A percentile compares a stretch with the other conserved stretches of the same genome.
Evolutionary conservation across 2,797 vertebrate genomes (phyloP).

Genomic region (Ceryle rudis): DNA sequence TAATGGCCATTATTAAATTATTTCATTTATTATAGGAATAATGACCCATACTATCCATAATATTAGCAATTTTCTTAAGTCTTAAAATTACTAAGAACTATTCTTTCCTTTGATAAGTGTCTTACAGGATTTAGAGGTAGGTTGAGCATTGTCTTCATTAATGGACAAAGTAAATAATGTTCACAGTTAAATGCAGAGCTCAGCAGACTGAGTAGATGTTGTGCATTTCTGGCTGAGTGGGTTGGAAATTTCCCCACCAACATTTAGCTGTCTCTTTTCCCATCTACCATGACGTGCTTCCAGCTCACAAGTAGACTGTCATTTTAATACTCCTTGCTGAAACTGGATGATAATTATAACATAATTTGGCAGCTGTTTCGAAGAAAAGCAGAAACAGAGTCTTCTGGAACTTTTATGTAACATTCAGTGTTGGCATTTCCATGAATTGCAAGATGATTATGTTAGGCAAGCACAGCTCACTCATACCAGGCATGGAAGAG

Average conservation of each 20-base stretch:
- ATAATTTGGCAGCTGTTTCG: constrained; percentile 42
- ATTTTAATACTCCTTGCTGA: not conserved
- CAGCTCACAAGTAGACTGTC: not conserved
- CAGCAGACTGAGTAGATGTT: not conserved
- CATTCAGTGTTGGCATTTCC: not conserved
- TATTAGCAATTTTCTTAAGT: not conserved
- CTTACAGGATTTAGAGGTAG: not conserved
- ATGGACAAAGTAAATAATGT: not conserved
- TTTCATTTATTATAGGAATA: not conserved
- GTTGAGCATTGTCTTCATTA: not conserved
- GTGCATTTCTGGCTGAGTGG: not conserved
- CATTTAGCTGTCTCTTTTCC: not conserved
- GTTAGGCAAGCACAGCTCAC: constrained; percentile 3
- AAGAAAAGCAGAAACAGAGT: constrained; percentile 50
- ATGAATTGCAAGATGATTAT: constrained; percentile 12
- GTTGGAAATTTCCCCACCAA: not conserved
- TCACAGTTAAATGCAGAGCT: not conserved
- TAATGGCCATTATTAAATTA: not conserved
- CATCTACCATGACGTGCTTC: not conserved
- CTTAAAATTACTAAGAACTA: not conserved
- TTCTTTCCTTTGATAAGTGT: not conserved
- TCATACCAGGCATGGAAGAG: not conserved
- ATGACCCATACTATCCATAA: not conserved
- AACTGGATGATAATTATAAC: not conserved
- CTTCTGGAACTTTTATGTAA: constrained; percentile 33